Base-by-base conservation (phyloP, 2,113 vertebrate genomes). In the Elanus axillaris region DNA sequence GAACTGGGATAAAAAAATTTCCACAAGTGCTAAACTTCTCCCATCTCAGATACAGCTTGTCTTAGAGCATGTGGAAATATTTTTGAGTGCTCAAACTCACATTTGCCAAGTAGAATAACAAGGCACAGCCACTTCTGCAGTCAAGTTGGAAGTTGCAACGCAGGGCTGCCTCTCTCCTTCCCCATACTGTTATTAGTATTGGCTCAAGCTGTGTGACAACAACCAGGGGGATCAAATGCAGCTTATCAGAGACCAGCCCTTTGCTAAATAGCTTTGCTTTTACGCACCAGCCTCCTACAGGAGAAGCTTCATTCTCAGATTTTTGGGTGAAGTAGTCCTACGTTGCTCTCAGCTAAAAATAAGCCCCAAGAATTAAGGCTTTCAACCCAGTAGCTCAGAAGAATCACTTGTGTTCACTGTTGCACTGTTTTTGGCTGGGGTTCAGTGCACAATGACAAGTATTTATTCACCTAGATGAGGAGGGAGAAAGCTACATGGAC, bases 111-210 rank as follows among this genome's bases (percentile, higher is more conserved):
- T 23, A 15, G 47, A 76, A 47, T 69, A 85, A 68, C 36, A 83
- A 62, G 75, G 50, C 31, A 43, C 53, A 79, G 77, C 62, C 50
- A 13, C 45, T 94, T 80, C 36, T 88, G 50, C 71, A 86, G 71
- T 13, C 40, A 55, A 81, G 40, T 19, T 77, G 78, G 40, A 73
- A 80, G 78, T 40, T 64, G 56, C 81, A 63, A 60, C 1, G 23
- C 53, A 78, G 77, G 1, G 10, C 55, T 77, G n/a, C 32, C 18
- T 48, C 27, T 16, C 29, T 59, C 34, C n/a, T 21, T 68, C 31
- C 10, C 55, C 21, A 7, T 10, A 5, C 21, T 0, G 0, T 42
- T 74, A 56, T 6, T 40, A 25, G 43, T 16, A 56, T 36, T 42
- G 72, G 38, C 58, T 68, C 47, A 16, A 56, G 68, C 82, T 88